These are phyloP conservation scores for Branchipolynoe longqiensis DNA, from an alignment of 2,888 invertebrate genomes.

Conservation along the genomic window DNA sequence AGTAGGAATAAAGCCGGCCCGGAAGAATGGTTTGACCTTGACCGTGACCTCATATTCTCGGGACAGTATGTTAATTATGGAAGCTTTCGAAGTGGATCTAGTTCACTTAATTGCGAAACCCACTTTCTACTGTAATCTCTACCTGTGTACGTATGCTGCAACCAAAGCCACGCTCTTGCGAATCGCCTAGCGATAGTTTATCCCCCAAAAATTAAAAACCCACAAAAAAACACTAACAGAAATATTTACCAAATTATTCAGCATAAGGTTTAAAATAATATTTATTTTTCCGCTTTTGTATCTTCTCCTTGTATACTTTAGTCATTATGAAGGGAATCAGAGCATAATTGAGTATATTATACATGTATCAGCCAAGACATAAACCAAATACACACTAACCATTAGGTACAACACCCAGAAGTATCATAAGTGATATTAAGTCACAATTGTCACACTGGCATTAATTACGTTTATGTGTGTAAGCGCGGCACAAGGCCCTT, in stretches of 20 bases:
- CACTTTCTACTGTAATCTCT: too few species aligned
- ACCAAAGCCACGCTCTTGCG: conserved; percentile 44
- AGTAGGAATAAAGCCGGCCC: too few species aligned
- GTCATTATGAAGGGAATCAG: not conserved
- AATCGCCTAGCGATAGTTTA: conserved; percentile 7
- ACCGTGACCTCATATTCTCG: too few species aligned
- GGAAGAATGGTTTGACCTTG: too few species aligned
- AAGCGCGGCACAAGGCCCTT: too few species aligned
- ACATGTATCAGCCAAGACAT: not conserved
- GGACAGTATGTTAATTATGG: too few species aligned
- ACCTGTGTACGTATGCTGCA: too few species aligned
- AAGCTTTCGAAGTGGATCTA: too few species aligned
- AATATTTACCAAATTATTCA: not conserved
- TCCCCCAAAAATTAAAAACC: conserved; percentile 1
- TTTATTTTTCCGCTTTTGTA: conserved; percentile 5
- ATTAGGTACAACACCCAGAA: not conserved
- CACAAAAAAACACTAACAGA: not conserved
- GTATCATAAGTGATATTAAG: conserved; percentile 7
- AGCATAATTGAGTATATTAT: conserved; percentile 25
- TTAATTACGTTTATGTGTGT: too few species aligned
- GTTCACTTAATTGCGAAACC: too few species aligned
- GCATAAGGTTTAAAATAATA: not conserved
- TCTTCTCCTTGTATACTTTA: not conserved
- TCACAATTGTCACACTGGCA: too few species aligned
- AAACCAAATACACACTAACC: conserved; percentile 29